Percentiles rank a stretch among this genome's conserved stretches.
Conservation (phyloP, 2,888 invertebrate genomes). For the Blastobasis adustella region DNA sequence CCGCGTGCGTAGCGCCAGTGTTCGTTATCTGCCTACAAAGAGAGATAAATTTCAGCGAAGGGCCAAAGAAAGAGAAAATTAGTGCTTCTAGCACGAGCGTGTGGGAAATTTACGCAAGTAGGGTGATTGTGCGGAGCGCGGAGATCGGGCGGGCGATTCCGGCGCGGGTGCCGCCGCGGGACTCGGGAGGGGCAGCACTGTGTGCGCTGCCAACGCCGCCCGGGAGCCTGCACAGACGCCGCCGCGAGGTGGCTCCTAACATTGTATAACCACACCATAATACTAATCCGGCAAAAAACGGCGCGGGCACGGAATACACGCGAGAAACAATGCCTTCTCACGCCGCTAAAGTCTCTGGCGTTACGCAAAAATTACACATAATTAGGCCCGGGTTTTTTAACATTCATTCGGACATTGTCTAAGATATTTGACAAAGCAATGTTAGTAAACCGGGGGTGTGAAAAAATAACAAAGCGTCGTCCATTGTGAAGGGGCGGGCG, state of each 20-base stretch:
- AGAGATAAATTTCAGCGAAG: too few relatives aligned
- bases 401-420: conserved; percentile 43
- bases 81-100: too few relatives aligned
- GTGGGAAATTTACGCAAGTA: too few relatives aligned
- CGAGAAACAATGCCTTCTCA: conserved; percentile 35
- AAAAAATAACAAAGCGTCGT: conserved; percentile 24
- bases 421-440: conserved; percentile 42
- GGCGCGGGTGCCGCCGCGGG: too few relatives aligned
- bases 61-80: too few relatives aligned
- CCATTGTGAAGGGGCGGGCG: conserved; percentile 22
- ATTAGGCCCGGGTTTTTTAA: conserved; percentile 45
- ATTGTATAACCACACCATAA: conserved; percentile 50
- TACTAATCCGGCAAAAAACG: conserved; percentile 32
- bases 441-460: conserved; percentile 28
- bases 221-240: too few relatives aligned
- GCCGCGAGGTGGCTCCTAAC: conserved; percentile 33
- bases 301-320: conserved; percentile 13
- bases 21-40: too few relatives aligned
- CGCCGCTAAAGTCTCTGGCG: conserved; percentile 30
- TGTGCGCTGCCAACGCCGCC: too few relatives aligned
- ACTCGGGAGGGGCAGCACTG: too few relatives aligned
- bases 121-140: too few relatives aligned
- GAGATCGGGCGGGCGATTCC: too few relatives aligned
- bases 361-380: conserved; percentile 55
- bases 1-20: too few relatives aligned